Base-by-base conservation (phyloP, 2,797 vertebrate species). In the Rhinoraja longicauda region DNA sequence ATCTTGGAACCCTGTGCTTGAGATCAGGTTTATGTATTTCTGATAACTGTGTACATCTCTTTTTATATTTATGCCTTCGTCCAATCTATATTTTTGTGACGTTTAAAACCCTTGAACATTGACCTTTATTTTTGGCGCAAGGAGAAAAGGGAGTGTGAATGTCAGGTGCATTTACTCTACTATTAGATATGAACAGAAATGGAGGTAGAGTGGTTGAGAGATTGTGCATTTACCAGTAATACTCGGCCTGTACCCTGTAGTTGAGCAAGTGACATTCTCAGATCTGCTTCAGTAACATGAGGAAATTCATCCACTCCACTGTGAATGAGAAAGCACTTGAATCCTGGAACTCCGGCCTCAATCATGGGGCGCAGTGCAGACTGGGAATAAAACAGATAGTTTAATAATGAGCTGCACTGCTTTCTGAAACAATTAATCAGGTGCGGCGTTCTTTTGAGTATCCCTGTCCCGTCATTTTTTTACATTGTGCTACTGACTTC, bases 291-390 rank as follows among this genome's bases (percentile, higher is more conserved):
- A 6, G 93, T 94, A 93, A 97, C 96, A 39, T 97, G 96, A 13
- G 97, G 96, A 93, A 98, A 98, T 94, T 97, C 97, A 0, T 97
- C 96, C 93, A 97, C 97, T 1, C 97, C 97, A 8, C 97, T 97
- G 90, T 97, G 95, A 93, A 97, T 97, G 93, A 98, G 95, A 95
- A 98, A 98, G 93, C 97, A 98, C 94, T 97, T 97, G 94, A 98
- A 98, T 1, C 97, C 97, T 1, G 96, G 96, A 76, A 98, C 95
- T 67, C 97, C 97, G 0, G 96, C 97, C 92, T 96, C 94, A 94
- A 97, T 94, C 97, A 97, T 96, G 57, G 97, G 97, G 45, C 62
- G 95, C 12, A 98, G 95, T 62, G 97, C 97, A 53, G 94, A 92
- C 97, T 98, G 76, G 64, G 92, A 29, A 59, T 21, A 64, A 77